phyloP scores from a whole-genome alignment of 2,888 invertebrate genomes.

The Steinernema scapterisci region DNA sequence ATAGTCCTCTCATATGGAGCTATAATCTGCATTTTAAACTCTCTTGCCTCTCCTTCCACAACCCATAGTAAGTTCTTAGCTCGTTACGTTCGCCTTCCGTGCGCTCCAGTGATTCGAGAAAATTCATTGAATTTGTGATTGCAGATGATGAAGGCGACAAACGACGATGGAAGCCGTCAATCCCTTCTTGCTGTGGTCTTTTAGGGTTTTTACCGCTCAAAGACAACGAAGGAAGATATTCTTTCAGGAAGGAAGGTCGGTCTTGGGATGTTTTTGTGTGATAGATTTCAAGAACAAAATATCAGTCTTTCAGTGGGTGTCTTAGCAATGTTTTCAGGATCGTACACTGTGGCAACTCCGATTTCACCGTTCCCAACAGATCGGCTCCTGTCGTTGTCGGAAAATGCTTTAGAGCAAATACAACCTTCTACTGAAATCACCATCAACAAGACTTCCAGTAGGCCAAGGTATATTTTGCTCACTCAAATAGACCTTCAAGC shows the following conservation, averaged over 20 bases:
- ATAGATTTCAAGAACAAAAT: no score
- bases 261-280: no score
- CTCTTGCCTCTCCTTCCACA: slow-evolving; percentile 29
- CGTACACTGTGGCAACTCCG: neutral
- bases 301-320: no score
- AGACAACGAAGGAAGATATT: neutral
- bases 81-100: neutral
- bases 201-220: neutral
- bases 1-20: slow-evolving; percentile 53
- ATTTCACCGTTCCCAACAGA: neutral
- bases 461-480: neutral
- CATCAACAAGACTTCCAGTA: neutral
- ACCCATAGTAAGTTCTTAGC: slow-evolving; percentile 9
- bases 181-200: slow-evolving; percentile 7
- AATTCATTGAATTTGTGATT: neutral
- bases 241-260: neutral
- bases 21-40: slow-evolving; percentile 52
- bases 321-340: neutral
- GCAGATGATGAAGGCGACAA: neutral
- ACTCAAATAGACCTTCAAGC: neutral
- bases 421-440: no score
- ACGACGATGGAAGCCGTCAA: neutral
- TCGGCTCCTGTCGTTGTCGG: neutral
- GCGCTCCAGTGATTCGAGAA: neutral
- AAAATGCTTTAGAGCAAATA: neutral